These are phyloP conservation scores for Hoplodrina ambigua DNA, from an alignment of 2,888 invertebrate genomes.

Conservation along the genomic window DNA sequence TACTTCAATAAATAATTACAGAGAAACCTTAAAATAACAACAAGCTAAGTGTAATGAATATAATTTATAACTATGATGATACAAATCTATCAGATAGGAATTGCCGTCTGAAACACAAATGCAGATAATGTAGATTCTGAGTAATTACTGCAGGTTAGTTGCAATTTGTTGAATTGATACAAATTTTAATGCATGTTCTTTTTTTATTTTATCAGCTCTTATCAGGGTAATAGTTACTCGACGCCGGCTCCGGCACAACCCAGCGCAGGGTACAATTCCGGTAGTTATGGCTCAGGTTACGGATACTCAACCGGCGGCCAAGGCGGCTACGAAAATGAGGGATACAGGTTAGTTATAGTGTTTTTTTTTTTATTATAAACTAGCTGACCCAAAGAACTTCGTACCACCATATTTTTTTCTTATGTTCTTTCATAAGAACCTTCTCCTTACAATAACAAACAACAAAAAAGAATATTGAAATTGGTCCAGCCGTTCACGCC, in stretches of 20 bases:
- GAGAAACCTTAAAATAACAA: no score
- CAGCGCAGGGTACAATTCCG: conserved; percentile 78
- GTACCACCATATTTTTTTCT: no score
- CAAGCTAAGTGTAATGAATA: no score
- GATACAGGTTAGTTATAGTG: conserved; percentile 77
- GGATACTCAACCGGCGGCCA: conserved; percentile 83
- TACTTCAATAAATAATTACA: no score
- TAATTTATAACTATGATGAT: conserved; percentile 65
- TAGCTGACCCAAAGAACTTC: no score
- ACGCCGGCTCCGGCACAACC: conserved; percentile 77
- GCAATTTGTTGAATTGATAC: background rate
- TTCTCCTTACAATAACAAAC: no score
- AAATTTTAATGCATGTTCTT: conserved; percentile 10
- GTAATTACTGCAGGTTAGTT: conserved; percentile 9
- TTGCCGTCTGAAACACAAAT: conserved; percentile 88
- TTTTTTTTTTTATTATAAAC: no score
- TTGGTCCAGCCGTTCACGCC: no score
- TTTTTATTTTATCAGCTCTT: conserved; percentile 74
- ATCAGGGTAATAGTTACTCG: conserved; percentile 81
- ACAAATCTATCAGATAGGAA: conserved; percentile 82
- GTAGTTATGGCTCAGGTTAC: conserved; percentile 79
- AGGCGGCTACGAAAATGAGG: conserved; percentile 82
- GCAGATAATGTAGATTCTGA: conserved; percentile 83
- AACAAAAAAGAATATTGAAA: no score
- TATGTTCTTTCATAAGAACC: no score